A percentile compares a stretch with the other conserved stretches of the same genome.
Conservation (phyloP, 1,140 invertebrate species). For the Melanaphis sacchari region DNA sequence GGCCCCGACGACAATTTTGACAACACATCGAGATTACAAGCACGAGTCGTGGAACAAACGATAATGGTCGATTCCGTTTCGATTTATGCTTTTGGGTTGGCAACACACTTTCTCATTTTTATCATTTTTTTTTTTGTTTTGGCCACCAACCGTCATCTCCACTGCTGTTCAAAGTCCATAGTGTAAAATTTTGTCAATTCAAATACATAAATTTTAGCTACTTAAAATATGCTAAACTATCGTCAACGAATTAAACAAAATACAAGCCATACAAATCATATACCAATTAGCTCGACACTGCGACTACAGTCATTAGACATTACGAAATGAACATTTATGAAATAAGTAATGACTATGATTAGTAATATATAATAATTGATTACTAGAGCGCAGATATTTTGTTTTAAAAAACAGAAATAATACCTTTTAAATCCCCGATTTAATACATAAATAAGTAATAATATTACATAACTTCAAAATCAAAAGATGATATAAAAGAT, state of each 20-base stretch:
- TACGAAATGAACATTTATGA: too few species aligned
- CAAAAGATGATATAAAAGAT: too few species aligned
- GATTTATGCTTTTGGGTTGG: neutral
- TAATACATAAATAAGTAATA: too few species aligned
- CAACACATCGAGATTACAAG: constrained; percentile 44
- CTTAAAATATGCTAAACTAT: neutral
- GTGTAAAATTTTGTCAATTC: neutral
- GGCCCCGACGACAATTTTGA: constrained; percentile 22
- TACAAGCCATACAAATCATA: neutral
- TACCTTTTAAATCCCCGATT: too few species aligned
- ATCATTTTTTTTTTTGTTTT: neutral
- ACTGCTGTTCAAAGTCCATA: neutral
- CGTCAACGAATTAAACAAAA: neutral
- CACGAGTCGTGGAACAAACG: neutral
- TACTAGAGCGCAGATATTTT: too few species aligned
- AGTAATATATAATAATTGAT: too few species aligned
- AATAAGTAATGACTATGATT: too few species aligned
- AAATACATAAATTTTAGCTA: neutral
- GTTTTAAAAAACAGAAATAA: too few species aligned
- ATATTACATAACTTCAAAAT: too few species aligned
- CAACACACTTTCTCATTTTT: neutral
- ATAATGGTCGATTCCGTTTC: neutral
- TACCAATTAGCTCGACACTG: neutral
- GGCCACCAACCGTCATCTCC: neutral
- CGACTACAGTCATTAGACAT: too few species aligned